These are phyloP conservation scores for Acrossocheilus wenchowensis DNA, from an alignment of 2,797 vertebrate species.

Conservation along the genomic window DNA sequence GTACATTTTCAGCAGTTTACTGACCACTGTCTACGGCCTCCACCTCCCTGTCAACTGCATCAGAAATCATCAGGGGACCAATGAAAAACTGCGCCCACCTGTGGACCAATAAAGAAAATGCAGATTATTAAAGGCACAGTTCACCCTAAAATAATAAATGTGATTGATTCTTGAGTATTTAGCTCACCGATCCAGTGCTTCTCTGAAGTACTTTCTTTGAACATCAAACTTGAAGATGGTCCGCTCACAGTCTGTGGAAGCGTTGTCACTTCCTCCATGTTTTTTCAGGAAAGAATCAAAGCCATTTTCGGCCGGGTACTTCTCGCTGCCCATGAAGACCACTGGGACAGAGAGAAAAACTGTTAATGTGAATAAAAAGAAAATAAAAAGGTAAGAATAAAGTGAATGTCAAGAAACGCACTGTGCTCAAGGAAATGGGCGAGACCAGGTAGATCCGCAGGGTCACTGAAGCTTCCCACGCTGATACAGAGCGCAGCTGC, in stretches of 20 bases:
- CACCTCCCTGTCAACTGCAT: constrained; percentile 93
- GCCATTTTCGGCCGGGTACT: constrained; percentile 93
- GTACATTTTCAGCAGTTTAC: constrained; percentile 43
- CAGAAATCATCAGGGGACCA: constrained; percentile 92
- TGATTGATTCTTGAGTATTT: neutral
- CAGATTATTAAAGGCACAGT: neutral
- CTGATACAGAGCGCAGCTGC: constrained; percentile 93
- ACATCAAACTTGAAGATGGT: constrained; percentile 97
- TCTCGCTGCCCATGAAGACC: constrained; percentile 98
- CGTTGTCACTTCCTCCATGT: constrained; percentile 94
- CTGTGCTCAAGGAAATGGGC: constrained; percentile 99
- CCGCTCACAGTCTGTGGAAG: constrained; percentile 93
- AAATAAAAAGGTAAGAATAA: neutral
- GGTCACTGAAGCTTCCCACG: constrained; percentile 96
- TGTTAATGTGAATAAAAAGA: neutral
- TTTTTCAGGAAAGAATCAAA: constrained; percentile 96
- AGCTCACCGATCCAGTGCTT: constrained; percentile 91
- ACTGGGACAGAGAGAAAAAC: constrained; percentile 74
- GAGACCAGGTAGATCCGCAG: constrained; percentile 92
- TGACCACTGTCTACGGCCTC: constrained; percentile 97
- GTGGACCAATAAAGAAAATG: constrained; percentile 54
- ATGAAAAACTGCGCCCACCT: constrained; percentile 99
- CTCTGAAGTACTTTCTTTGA: constrained; percentile 90
- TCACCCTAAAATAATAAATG: neutral
- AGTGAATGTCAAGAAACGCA: constrained; percentile 72